Evolutionary conservation across 35 echinoderm and acorn worm genomes (phyloP).

Genomic region (Lytechinus variegatus): DNA sequence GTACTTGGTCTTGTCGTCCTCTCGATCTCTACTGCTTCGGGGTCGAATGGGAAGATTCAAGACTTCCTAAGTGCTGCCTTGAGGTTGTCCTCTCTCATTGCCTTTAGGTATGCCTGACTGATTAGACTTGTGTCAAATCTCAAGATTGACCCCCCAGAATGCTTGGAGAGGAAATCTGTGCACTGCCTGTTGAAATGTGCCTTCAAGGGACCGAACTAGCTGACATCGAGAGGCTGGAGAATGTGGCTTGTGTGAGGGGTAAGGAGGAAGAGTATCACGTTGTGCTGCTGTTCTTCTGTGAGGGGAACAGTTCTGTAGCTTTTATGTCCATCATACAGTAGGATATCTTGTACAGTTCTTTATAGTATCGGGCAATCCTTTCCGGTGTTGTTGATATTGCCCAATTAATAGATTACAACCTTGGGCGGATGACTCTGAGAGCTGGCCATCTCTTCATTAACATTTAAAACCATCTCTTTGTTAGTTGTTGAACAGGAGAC

Average conservation of each 20-base stretch:
- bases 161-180: not conserved
- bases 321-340: not conserved
- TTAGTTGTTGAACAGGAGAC: not conserved
- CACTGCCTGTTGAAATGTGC: not conserved
- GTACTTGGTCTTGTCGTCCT: not conserved
- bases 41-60: not conserved
- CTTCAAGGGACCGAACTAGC: not conserved
- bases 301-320: too few species aligned
- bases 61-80: not conserved
- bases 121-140: not conserved
- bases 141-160: not conserved
- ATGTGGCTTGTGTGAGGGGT: not conserved
- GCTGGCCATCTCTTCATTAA: conserved; percentile 29
- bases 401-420: not conserved
- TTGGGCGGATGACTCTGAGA: not conserved
- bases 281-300: not conserved
- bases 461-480: too few species aligned
- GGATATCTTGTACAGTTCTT: not conserved
- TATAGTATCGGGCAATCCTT: not conserved
- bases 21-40: not conserved
- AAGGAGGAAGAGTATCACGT: not conserved
- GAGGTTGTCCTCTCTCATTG: not conserved
- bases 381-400: conserved; percentile 10
- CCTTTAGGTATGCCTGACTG: not conserved
- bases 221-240: conserved; percentile 3